phyloP scores from a whole-genome alignment of 2,797 vertebrate genomes.

The Somateria mollissima region DNA sequence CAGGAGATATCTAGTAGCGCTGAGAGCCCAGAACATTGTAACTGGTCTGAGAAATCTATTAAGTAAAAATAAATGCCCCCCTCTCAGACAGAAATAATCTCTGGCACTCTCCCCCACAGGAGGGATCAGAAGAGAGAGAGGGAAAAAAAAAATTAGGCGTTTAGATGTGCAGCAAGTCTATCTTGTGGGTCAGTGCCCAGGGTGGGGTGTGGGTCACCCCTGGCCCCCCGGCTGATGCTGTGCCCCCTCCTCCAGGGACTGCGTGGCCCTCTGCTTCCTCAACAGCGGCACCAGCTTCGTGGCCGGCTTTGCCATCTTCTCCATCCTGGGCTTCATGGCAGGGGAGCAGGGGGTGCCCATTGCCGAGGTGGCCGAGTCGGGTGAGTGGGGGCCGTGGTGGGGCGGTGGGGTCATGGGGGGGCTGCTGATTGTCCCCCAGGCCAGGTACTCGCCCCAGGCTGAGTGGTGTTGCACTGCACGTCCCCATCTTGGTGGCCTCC shows the following conservation, averaged over 20 bases:
- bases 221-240: background rate
- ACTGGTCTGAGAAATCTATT: conserved; percentile 14
- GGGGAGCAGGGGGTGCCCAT: conserved; percentile 91
- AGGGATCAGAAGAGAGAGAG: background rate
- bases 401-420: accelerated
- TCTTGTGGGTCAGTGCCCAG: background rate
- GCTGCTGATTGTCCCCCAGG: background rate
- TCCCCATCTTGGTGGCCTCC: background rate
- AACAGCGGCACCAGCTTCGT: conserved; percentile 93
- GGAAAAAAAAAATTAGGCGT: background rate
- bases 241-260: conserved; percentile 80
- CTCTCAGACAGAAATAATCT: background rate
- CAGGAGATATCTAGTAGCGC: background rate
- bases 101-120: background rate
- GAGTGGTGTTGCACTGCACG: background rate
- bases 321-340: conserved; percentile 94
- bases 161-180: background rate
- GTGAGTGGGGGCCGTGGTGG: conserved; percentile 70
- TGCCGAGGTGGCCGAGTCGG: conserved; percentile 90
- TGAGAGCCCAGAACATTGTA: background rate
- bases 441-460: accelerated
- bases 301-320: conserved; percentile 94
- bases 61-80: background rate
- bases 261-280: conserved; percentile 86
- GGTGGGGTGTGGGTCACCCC: background rate